phyloP scores from a whole-genome alignment of 2,113 vertebrate species.

The Promerops cafer region DNA sequence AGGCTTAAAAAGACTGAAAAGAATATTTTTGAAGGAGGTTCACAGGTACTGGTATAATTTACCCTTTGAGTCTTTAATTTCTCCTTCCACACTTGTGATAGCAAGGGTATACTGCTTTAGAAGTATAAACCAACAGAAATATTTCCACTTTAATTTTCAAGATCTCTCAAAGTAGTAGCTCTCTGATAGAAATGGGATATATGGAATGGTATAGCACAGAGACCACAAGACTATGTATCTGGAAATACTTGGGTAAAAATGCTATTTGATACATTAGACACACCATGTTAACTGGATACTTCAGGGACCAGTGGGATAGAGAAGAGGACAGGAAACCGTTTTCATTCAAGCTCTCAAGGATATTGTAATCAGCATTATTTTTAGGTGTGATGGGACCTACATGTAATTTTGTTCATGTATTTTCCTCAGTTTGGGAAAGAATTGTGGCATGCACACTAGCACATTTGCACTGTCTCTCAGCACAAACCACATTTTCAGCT shows the following conservation, averaged over 20 bases:
- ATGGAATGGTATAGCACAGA: neutral
- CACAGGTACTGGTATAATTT: slow-evolving; percentile 16
- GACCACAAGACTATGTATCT: neutral
- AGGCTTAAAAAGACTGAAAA: neutral
- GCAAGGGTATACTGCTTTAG: neutral
- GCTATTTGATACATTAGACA: neutral
- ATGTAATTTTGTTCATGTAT: neutral
- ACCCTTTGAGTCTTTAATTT: neutral
- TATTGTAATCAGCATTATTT: neutral
- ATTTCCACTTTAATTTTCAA: neutral
- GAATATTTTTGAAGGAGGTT: slow-evolving; percentile 14
- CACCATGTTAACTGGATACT: neutral
- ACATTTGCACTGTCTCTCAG: neutral
- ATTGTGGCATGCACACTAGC: neutral
- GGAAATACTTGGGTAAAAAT: neutral
- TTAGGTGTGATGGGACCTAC: neutral
- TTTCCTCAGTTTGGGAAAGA: neutral
- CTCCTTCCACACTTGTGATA: neutral
- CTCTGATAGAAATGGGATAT: neutral
- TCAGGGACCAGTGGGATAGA: neutral
- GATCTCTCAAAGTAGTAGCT: neutral
- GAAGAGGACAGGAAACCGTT: neutral
- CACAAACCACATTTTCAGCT: neutral
- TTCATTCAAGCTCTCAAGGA: neutral
- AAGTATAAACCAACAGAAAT: neutral